These are phyloP conservation scores for Euura saliciscinereae DNA, from an alignment of 1,140 invertebrate genomes.

Conservation along the genomic window DNA sequence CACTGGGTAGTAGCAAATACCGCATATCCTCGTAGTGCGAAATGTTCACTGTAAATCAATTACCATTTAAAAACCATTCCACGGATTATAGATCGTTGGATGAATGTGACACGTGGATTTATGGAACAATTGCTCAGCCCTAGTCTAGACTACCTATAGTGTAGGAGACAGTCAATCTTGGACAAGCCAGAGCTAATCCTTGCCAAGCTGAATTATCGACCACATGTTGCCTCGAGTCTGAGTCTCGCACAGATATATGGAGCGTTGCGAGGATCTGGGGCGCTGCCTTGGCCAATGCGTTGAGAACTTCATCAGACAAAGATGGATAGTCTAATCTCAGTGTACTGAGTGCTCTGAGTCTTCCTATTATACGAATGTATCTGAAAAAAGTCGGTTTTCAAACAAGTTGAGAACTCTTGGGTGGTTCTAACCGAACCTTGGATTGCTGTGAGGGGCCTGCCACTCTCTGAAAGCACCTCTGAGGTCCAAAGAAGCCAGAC, in stretches of 20 bases:
- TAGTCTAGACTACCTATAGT: slow-evolving; percentile 44
- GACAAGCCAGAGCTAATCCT: slow-evolving; percentile 47
- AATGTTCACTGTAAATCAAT: slow-evolving; percentile 49
- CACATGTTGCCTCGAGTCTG: slow-evolving; percentile 51
- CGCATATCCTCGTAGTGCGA: slow-evolving; percentile 57
- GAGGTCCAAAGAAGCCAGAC: slow-evolving; percentile 45
- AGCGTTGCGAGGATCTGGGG: slow-evolving; percentile 40
- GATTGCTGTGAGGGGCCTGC: slow-evolving; percentile 50
- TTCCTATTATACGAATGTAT: slow-evolving; percentile 46
- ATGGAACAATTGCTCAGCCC: not conserved
- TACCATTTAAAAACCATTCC: not conserved
- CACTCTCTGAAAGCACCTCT: slow-evolving; percentile 54
- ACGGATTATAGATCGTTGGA: too few relatives aligned
- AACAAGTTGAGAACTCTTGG: not conserved
- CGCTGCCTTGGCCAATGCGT: slow-evolving; percentile 43
- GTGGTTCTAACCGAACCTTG: slow-evolving; percentile 35
- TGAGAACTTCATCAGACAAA: slow-evolving; percentile 50
- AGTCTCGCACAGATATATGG: slow-evolving; percentile 49
- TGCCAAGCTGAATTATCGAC: slow-evolving; percentile 49
- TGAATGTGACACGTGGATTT: not conserved
- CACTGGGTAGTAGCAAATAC: slow-evolving; percentile 50
- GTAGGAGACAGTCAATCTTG: slow-evolving; percentile 50
- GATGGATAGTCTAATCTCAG: slow-evolving; percentile 56
- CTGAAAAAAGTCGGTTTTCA: slow-evolving; percentile 25
- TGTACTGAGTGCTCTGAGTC: slow-evolving; percentile 41